These are phyloP conservation scores for Chaetops frenatus DNA, from an alignment of 2,113 vertebrate genomes.

Conservation along the genomic window DNA sequence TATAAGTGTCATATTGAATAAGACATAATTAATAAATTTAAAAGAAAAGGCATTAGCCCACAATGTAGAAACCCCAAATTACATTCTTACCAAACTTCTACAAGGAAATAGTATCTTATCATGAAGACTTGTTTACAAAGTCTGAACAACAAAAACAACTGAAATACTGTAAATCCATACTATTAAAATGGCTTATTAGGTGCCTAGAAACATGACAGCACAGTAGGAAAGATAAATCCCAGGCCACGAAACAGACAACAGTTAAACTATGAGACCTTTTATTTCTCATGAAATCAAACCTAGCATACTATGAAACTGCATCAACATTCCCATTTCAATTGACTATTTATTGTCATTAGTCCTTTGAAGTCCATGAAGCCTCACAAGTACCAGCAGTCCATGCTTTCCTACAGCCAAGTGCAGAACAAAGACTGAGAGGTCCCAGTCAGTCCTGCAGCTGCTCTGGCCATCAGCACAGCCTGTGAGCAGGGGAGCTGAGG, in stretches of 20 bases:
- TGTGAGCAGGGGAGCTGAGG: not conserved
- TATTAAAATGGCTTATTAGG: not conserved
- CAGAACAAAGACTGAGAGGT: not conserved
- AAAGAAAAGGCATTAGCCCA: not conserved
- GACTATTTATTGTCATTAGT: not conserved
- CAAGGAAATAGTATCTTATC: not conserved
- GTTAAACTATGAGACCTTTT: not conserved
- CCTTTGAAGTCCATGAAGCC: not conserved
- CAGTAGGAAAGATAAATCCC: not conserved
- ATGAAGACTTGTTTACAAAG: not conserved
- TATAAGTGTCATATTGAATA: not conserved
- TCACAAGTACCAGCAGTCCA: accelerated
- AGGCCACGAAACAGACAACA: not conserved
- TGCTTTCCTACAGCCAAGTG: not conserved
- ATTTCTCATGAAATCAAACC: not conserved
- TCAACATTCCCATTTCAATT: too few species aligned
- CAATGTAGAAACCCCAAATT: not conserved
- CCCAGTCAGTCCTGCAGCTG: not conserved
- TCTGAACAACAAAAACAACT: not conserved
- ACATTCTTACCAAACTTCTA: not conserved
- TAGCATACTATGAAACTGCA: not conserved
- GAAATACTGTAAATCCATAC: not conserved
- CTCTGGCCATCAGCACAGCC: not conserved
- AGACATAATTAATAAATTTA: not conserved
- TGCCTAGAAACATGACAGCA: not conserved